Base-by-base conservation (phyloP, 2,888 invertebrate species). In the Acrobasis consociella region DNA sequence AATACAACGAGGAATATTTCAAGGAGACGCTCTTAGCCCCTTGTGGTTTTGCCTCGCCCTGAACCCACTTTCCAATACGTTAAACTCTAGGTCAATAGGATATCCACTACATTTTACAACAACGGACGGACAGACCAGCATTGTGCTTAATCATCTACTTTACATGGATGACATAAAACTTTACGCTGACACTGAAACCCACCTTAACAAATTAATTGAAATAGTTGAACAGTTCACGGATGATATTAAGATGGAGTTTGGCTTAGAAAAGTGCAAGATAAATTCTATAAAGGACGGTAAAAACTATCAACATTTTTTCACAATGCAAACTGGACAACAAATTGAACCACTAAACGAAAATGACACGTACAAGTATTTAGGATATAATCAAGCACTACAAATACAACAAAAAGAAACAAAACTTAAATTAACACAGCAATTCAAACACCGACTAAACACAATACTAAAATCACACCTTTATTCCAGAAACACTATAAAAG, bases 1-100 rank as follows among this genome's bases (percentile, higher is more conserved):
- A 39, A 69, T 69, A 39, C 60, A 60, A 15, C 17, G 66, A 42
- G 68, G 70, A 9, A 68, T 70, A 5, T 70, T 65, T 52, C 69
- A 70, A 52, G 60, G 59, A n/a, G 64, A 65, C 31, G 50, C 62
- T 11, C 49, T 62, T 0, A 51, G 50, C 50, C 50, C 50, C 8
- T n/a, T 51, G 16, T 51, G 50, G 50, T 51, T 51, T 22, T 15
- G 53, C 17, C 15, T 53, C 15, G 31, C 42, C n/a, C 9, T 62
- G 22, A 62, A 37, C 49, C 62, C 53, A 31, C 56, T 62, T 49
- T 49, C 53, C 2, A 49, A 56, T 49, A 62, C 49, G 39, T 50
- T 16, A 50, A 62, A 50, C 17, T 31, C 31, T 5, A 53, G n/a
- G 9, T 31, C 31, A 37, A 16, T 53, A 53, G 53, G 53, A 11